phyloP scores from a whole-genome alignment of 2,888 invertebrate species.

The Epistrophella euchroma region DNA sequence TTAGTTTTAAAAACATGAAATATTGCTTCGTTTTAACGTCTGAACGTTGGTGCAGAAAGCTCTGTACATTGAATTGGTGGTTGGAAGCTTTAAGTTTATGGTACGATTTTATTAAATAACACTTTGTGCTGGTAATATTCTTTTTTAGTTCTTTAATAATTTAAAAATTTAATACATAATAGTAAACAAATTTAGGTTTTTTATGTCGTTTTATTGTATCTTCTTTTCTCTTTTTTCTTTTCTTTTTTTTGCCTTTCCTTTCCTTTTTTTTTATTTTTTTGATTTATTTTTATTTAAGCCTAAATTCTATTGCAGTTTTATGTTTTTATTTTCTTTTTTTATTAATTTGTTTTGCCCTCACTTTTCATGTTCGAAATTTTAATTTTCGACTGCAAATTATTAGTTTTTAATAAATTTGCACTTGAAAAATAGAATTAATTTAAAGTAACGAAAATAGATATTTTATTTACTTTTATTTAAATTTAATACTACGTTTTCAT shows the following conservation, averaged over 20 bases:
- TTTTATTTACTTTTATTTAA: too few species aligned
- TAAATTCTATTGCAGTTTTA: too few species aligned
- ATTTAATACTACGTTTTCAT: too few species aligned
- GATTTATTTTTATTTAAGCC: too few species aligned
- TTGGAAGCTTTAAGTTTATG: not conserved
- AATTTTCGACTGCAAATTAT: slow-evolving; percentile 16
- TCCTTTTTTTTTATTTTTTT: too few species aligned
- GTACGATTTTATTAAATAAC: not conserved
- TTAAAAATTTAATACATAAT: too few species aligned
- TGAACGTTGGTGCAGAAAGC: slow-evolving; percentile 2
- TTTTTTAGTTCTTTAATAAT: not conserved
- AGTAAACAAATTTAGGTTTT: too few species aligned
- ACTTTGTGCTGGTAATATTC: not conserved
- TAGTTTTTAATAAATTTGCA: not conserved
- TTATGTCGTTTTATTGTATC: not conserved
- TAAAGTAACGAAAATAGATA: not conserved
- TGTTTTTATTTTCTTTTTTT: not conserved
- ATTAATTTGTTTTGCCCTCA: not conserved
- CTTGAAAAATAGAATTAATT: slow-evolving; percentile 7
- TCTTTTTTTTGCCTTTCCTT: not conserved
- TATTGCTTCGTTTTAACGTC: not conserved
- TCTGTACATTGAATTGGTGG: not conserved
- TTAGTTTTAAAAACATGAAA: not conserved
- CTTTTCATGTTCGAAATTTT: not conserved
- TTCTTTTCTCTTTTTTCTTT: not conserved